A percentile compares a stretch with the other conserved stretches of the same genome.
Conservation (phyloP, 2,113 vertebrate species). For the Perca schrenkii region DNA sequence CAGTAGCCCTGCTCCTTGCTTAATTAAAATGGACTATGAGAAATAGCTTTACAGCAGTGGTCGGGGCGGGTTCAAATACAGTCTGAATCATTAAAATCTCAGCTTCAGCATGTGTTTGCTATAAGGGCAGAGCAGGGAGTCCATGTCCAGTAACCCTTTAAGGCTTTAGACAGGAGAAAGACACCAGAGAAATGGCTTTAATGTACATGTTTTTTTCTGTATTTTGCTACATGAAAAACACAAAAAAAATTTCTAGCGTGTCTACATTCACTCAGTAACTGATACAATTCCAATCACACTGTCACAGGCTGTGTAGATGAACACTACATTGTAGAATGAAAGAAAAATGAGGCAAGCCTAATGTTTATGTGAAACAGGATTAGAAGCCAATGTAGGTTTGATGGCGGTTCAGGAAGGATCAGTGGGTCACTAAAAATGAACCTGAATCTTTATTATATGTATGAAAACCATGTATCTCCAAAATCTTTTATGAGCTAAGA, state of each 20-base stretch:
- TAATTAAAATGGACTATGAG: constrained; percentile 60
- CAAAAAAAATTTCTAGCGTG: not conserved
- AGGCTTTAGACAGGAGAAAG: constrained; percentile 34
- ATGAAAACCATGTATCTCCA: too few species aligned
- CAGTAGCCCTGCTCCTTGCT: constrained; percentile 16
- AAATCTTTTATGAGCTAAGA: too few species aligned
- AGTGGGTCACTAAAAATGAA: too few species aligned
- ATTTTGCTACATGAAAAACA: not conserved
- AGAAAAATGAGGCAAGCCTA: too few species aligned
- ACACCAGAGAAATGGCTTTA: not conserved
- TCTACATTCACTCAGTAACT: not conserved
- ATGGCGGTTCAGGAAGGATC: too few species aligned
- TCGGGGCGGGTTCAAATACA: constrained; percentile 35
- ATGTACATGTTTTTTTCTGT: not conserved
- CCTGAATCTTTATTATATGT: too few species aligned
- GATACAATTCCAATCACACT: not conserved
- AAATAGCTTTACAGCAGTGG: constrained; percentile 31
- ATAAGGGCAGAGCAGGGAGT: constrained; percentile 34
- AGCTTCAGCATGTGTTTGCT: constrained; percentile 48
- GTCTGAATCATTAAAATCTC: constrained; percentile 37
- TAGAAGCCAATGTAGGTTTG: too few species aligned
- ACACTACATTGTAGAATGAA: too few species aligned
- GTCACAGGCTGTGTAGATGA: not conserved
- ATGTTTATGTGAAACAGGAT: too few species aligned
- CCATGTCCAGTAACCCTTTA: not conserved